phyloP scores from a whole-genome alignment of 2,888 invertebrate genomes.

The Meandrusa payeni region DNA sequence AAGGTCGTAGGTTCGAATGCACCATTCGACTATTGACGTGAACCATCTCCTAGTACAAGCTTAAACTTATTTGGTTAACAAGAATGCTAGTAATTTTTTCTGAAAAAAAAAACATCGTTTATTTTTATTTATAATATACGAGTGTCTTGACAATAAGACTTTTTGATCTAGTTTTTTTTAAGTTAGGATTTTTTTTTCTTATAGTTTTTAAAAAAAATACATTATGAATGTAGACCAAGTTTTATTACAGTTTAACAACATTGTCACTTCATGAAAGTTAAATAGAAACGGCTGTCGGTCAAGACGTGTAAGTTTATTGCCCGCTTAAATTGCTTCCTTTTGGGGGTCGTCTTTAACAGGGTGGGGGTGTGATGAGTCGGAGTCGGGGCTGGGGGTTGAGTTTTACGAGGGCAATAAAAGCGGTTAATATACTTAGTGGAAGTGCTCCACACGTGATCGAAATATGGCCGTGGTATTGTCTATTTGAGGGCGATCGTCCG shows the following conservation, averaged over 20 bases:
- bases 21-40: no score
- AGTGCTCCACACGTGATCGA: slow-evolving; percentile 34
- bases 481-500: slow-evolving; percentile 19
- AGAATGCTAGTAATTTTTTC: no score
- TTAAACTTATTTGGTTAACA: no score
- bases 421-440: slow-evolving; percentile 33
- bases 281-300: slow-evolving; percentile 1
- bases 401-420: slow-evolving; percentile 35
- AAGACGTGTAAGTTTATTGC: slow-evolving; percentile 4
- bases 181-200: no score
- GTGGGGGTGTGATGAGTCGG: not conserved
- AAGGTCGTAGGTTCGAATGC: no score
- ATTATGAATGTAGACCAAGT: no score
- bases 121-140: no score
- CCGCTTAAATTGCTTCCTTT: slow-evolving; percentile 1
- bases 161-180: no score
- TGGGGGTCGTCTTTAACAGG: slow-evolving; percentile 4
- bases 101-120: no score
- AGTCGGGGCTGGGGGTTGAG: not conserved
- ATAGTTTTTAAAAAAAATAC: no score
- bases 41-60: no score
- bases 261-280: slow-evolving; percentile 5
- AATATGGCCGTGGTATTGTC: slow-evolving; percentile 27
- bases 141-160: no score
- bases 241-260: not conserved